Evolutionary conservation across 2,888 invertebrate genomes (phyloP).

Genomic region (Junonia oenone): DNA sequence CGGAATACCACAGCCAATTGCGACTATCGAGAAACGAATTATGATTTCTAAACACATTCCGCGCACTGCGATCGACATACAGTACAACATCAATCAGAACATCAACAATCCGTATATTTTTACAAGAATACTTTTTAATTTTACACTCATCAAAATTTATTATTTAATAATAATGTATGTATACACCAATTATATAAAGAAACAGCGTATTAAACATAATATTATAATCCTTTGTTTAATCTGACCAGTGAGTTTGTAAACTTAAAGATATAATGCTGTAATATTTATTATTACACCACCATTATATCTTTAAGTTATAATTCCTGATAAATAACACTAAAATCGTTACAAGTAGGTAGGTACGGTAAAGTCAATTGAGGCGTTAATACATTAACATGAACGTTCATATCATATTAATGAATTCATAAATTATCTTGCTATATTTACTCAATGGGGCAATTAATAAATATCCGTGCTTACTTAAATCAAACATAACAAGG

Average conservation of each 20-base stretch:
- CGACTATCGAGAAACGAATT: background rate
- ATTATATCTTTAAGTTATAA: too few species aligned
- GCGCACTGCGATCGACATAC: background rate
- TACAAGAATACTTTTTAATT: too few species aligned
- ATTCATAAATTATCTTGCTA: background rate
- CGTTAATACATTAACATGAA: background rate
- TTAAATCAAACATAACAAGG: conserved; percentile 1
- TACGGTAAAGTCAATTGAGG: background rate
- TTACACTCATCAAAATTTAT: too few species aligned
- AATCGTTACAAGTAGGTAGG: background rate
- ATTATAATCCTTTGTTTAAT: too few species aligned
- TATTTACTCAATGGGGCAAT: conserved; percentile 5
- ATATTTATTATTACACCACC: too few species aligned
- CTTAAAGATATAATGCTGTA: too few species aligned
- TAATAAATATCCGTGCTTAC: background rate
- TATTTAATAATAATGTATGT: too few species aligned
- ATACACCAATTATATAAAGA: too few species aligned
- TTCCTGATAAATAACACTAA: background rate
- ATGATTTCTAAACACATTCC: background rate
- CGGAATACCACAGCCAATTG: conserved; percentile 43
- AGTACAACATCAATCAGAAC: too few species aligned
- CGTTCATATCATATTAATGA: background rate
- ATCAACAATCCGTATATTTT: too few species aligned
- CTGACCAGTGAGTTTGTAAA: too few species aligned
- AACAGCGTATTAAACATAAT: too few species aligned